A percentile compares a stretch with the other conserved stretches of the same genome.
phyloP scores from a whole-genome alignment of 2,888 invertebrate genomes.

The Cataglyphis livida region DNA sequence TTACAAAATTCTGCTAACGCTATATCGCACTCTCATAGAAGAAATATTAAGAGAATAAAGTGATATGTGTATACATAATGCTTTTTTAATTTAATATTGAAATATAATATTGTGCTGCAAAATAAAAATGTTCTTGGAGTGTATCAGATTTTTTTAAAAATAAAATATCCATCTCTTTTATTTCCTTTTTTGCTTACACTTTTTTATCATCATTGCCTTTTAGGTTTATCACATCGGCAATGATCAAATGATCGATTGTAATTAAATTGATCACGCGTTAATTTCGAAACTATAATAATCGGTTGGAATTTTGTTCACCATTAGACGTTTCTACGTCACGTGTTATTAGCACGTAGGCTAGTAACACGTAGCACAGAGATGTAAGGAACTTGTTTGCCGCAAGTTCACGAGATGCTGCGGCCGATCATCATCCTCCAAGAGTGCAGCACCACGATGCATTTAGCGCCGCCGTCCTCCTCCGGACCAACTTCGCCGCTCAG shows the following conservation, averaged over 20 bases:
- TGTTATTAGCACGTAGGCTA: slow-evolving; percentile 24
- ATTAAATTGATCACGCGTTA: background rate
- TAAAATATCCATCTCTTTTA: background rate
- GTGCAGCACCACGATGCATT: slow-evolving; percentile 63
- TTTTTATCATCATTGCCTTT: background rate
- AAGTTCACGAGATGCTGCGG: slow-evolving; percentile 57
- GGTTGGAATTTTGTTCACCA: slow-evolving; percentile 9
- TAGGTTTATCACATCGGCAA: background rate
- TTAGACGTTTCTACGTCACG: slow-evolving; percentile 7
- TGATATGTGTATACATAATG: background rate
- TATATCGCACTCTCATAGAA: background rate
- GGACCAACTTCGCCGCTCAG: slow-evolving; percentile 46
- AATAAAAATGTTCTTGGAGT: background rate
- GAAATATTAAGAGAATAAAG: slow-evolving; percentile 18
- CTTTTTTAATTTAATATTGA: background rate
- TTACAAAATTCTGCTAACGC: slow-evolving; percentile 20
- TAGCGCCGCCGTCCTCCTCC: slow-evolving; percentile 46
- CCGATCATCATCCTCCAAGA: slow-evolving; percentile 68
- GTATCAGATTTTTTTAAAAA: too few relatives aligned
- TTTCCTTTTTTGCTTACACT: background rate
- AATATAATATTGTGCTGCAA: background rate
- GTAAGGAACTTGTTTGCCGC: slow-evolving; percentile 53
- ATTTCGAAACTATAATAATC: background rate
- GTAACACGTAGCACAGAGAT: slow-evolving; percentile 29
- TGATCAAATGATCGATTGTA: background rate